A percentile compares a stretch with the other conserved stretches of the same genome.
These are phyloP conservation scores for Venustoraphidia nigricollis DNA, from an alignment of 2,888 invertebrate genomes.

Conservation along the genomic window DNA sequence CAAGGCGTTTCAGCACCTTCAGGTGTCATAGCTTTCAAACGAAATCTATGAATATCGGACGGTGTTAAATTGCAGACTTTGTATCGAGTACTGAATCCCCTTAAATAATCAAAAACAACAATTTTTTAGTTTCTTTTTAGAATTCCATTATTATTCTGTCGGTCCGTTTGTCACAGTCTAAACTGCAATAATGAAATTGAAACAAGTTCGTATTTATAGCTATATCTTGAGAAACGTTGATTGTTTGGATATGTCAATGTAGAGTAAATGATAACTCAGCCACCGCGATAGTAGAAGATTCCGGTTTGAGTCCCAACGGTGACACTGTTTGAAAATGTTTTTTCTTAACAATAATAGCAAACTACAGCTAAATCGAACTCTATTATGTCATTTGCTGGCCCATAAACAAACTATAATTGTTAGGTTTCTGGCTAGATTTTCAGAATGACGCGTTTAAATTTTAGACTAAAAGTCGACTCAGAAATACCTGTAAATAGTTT, in stretches of 20 bases:
- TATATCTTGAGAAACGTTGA: too few species aligned
- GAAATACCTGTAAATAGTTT: slow-evolving; percentile 18
- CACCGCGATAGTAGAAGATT: too few species aligned
- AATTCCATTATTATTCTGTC: too few species aligned
- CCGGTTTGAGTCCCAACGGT: too few species aligned
- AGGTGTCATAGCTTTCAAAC: slow-evolving; percentile 22
- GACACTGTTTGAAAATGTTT: too few species aligned
- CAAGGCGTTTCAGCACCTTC: slow-evolving; percentile 24
- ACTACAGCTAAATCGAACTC: too few species aligned
- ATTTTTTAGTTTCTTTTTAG: too few species aligned
- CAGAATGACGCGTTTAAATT: background rate
- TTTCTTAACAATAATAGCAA: too few species aligned
- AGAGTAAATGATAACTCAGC: too few species aligned
- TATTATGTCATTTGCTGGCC: background rate
- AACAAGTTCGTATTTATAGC: too few species aligned
- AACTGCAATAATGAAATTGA: background rate
- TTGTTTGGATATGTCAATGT: too few species aligned
- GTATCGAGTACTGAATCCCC: slow-evolving; percentile 30
- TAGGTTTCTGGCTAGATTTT: background rate
- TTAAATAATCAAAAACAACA: slow-evolving; percentile 16
- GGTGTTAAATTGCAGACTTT: slow-evolving; percentile 31
- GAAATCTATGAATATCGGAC: slow-evolving; percentile 32
- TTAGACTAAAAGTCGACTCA: background rate
- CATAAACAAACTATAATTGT: slow-evolving; percentile 2
- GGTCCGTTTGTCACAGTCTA: too few species aligned